Evolutionary conservation across 2,888 invertebrate species (phyloP).

Genomic region (Chalcis sispes): DNA sequence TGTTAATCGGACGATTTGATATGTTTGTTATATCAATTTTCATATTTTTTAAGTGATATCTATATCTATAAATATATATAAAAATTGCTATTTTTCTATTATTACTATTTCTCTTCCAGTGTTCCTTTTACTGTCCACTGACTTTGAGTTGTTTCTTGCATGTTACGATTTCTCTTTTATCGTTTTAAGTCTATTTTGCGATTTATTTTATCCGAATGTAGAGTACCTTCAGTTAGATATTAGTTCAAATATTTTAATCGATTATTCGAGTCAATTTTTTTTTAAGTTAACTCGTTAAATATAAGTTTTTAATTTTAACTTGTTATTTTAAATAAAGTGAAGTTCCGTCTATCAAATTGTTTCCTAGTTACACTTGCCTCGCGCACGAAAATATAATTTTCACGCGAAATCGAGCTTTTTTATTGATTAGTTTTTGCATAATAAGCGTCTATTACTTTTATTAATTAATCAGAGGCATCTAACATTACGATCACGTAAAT

Average conservation of each 20-base stretch:
- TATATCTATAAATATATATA: too few relatives aligned
- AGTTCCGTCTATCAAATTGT: constrained; percentile 65
- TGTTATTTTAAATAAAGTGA: constrained; percentile 54
- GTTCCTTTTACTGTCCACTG: constrained; percentile 44
- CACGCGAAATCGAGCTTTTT: constrained; percentile 59
- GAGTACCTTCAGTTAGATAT: constrained; percentile 46
- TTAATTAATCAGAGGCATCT: constrained; percentile 37
- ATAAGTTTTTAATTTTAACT: too few relatives aligned
- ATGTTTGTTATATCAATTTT: constrained; percentile 42
- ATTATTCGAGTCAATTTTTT: constrained; percentile 55
- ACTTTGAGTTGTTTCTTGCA: constrained; percentile 45
- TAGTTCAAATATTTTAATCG: constrained; percentile 42
- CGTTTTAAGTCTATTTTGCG: constrained; percentile 34
- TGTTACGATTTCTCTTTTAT: constrained; percentile 39
- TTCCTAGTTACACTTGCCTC: constrained; percentile 72
- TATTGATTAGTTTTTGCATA: constrained; percentile 32
- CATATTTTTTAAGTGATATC: constrained; percentile 30
- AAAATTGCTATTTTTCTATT: constrained; percentile 41
- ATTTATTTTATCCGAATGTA: constrained; percentile 45
- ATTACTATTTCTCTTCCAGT: constrained; percentile 51
- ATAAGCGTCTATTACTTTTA: constrained; percentile 31
- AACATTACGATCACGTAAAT: constrained; percentile 32
- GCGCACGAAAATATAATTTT: constrained; percentile 62
- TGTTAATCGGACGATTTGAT: constrained; percentile 35
- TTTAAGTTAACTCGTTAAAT: constrained; percentile 30